Base-by-base conservation (phyloP, 64 coral and sea anemone species). In the Stylophora pistillata region DNA sequence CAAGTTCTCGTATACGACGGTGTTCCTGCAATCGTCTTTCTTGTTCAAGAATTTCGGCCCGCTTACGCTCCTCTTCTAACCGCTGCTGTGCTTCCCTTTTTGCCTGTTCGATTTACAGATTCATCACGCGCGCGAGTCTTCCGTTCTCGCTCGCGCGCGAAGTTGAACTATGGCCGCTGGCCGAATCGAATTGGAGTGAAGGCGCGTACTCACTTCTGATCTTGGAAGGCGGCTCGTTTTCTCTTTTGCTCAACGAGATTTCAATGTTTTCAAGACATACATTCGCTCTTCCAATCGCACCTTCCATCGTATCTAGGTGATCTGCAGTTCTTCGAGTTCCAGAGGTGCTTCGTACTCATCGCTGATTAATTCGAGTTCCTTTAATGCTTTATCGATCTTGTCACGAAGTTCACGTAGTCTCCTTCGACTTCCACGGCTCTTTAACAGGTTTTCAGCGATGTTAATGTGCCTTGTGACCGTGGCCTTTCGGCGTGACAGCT, bases 91-190 rank as follows among this genome's bases (percentile, higher is more conserved):
- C 73, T 18, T 75, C 73, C 52, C 32, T 75, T 34, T 52, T 75
- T 75, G n/a, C 70, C 56, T 87, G 81, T 85, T 85, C 62, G 17
- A 85, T 34, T 85, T 85, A 33, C 23, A 85, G 81, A 47, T 68
- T 37, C 23, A 58, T 58, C 13, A 56, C 53, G 11, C 77, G 9
- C 12, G n/a, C n/a, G n/a, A n/a, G n/a, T n/a, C n/a, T n/a, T n/a
- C n/a, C n/a, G n/a, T n/a, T n/a, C n/a, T n/a, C n/a, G n/a, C n/a
- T n/a, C n/a, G n/a, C n/a, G n/a, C n/a, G 83, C 83, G 27, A 4
- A n/a, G 68, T 25, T 53, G 64, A 55, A 17, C 65, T 53, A 27
- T 70, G 63, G 11, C 47, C n/a, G 30, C 58, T 58, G 23, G 23
- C 54, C 13, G 78, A 17, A 4, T 56, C 78, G 15, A 80, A 80